A percentile compares a stretch with the other conserved stretches of the same genome.
Conservation (phyloP, 2,113 vertebrate species). For the Ptilonorhynchus violaceus region DNA sequence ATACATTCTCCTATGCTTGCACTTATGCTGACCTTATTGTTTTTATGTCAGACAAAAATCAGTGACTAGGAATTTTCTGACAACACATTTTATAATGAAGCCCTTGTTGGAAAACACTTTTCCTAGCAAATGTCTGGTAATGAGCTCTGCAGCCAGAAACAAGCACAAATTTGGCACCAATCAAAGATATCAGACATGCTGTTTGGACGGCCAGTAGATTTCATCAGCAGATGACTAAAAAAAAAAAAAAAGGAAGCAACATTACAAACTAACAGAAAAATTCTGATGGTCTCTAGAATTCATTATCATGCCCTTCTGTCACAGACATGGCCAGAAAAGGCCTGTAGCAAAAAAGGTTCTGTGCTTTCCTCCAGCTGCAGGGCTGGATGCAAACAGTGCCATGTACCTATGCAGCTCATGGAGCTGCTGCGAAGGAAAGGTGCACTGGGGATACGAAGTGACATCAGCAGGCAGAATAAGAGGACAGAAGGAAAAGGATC, state of each 20-base stretch:
- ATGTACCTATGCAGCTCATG: not conserved
- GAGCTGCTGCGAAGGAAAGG: not conserved
- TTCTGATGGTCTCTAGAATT: not conserved
- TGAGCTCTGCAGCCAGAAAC: not conserved
- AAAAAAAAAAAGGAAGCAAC: no score
- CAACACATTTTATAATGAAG: not conserved
- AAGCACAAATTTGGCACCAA: not conserved
- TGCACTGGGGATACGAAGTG: not conserved
- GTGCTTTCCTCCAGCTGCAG: not conserved
- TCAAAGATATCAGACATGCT: not conserved
- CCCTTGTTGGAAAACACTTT: not conserved
- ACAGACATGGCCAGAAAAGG: not conserved
- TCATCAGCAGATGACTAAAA: not conserved
- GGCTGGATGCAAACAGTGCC: not conserved
- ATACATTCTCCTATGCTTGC: not conserved
- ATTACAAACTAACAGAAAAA: not conserved
- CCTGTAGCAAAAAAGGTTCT: not conserved
- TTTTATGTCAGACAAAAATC: not conserved
- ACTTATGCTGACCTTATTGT: not conserved
- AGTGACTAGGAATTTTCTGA: not conserved
- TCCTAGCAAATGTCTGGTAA: not conserved
- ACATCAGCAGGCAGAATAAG: not conserved
- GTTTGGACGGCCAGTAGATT: not conserved
- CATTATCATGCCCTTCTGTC: not conserved
- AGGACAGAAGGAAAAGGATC: slow-evolving; percentile 7